A percentile compares a stretch with the other conserved stretches of the same genome.
Evolutionary conservation across 1,140 invertebrate genomes (phyloP).

Genomic region (Parasteatoda tepidariorum): DNA sequence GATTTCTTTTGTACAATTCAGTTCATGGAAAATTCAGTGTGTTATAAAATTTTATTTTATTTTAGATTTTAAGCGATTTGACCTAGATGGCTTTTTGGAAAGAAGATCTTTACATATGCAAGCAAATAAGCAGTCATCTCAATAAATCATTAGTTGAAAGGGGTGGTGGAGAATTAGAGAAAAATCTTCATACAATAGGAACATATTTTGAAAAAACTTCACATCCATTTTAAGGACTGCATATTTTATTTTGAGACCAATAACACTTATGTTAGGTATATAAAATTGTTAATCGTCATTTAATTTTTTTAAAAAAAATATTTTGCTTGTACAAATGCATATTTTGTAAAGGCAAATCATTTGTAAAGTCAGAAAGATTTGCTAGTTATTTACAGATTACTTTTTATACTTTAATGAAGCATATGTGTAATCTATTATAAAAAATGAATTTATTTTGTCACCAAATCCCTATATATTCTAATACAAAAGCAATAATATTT

Average conservation of each 20-base stretch:
- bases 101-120: conserved; percentile 27
- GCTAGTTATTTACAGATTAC: conserved; percentile 50
- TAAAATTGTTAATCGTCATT: neutral
- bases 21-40: too few relatives aligned
- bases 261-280: neutral
- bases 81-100: conserved; percentile 52
- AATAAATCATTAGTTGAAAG: neutral
- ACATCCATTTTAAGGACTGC: neutral
- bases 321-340: conserved; percentile 39
- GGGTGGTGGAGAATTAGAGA: neutral
- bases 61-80: conserved; percentile 57
- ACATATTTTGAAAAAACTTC: conserved; percentile 35
- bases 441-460: neutral
- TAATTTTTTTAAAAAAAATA: conserved; percentile 31
- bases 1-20: too few relatives aligned
- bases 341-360: conserved; percentile 24
- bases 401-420: conserved; percentile 49
- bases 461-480: neutral
- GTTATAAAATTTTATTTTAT: too few relatives aligned
- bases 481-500: conserved; percentile 53
- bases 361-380: conserved; percentile 3
- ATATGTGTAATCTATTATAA: neutral
- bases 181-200: conserved; percentile 10
- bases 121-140: conserved; percentile 44
- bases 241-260: conserved; percentile 7